Conservation (phyloP, 2,888 invertebrate species). For the Noctua pronuba region DNA sequence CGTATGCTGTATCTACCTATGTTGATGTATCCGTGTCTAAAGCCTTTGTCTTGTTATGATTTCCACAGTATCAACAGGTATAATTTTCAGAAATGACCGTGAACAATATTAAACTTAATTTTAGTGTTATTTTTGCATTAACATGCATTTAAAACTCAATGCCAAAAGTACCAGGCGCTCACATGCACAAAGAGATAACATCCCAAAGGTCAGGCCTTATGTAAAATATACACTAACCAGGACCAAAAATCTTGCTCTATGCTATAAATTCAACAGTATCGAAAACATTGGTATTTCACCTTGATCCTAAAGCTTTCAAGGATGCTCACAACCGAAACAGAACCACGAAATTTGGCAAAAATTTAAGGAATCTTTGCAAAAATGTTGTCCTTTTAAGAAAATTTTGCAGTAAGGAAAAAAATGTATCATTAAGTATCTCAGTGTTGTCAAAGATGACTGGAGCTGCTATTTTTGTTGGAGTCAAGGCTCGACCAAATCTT, state of each 20-base stretch:
- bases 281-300: background rate
- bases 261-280: background rate
- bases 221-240: background rate
- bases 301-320: background rate
- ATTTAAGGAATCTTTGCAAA: conserved; percentile 19
- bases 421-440: background rate
- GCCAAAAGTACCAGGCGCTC: background rate
- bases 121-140: too few species aligned
- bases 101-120: background rate
- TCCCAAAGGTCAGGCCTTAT: too few species aligned
- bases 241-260: background rate
- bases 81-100: background rate
- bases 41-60: background rate
- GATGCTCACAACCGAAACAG: background rate
- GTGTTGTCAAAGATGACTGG: background rate
- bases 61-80: background rate
- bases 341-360: conserved; percentile 3
- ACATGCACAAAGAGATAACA: background rate
- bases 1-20: too few species aligned
- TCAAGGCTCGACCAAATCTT: background rate
- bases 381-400: background rate
- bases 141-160: background rate
- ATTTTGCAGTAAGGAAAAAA: background rate
- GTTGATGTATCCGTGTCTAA: background rate
- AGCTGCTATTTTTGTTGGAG: background rate